A percentile compares a stretch with the other conserved stretches of the same genome.
Conservation (phyloP, 2,888 invertebrate species). For the Pogonocherus hispidulus region DNA sequence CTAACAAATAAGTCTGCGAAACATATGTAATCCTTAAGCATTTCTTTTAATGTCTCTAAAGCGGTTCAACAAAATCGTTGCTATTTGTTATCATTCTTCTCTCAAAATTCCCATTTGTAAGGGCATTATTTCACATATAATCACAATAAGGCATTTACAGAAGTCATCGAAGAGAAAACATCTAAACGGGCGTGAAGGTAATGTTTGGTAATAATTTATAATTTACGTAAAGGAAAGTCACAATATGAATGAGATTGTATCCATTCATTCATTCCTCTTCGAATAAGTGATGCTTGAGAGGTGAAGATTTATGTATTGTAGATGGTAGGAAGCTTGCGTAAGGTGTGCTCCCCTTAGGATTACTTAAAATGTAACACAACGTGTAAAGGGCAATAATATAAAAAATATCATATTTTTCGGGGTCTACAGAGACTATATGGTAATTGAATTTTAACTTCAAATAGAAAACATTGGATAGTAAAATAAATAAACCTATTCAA, state of each 20-base stretch:
- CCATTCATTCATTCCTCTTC: background rate
- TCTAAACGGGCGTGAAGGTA: conserved; percentile 17
- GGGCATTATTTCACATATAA: conserved; percentile 6
- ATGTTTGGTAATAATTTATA: background rate
- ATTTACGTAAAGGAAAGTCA: conserved; percentile 8
- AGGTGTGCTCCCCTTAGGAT: too few relatives aligned
- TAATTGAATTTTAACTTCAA: too few relatives aligned
- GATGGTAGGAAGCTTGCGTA: too few relatives aligned
- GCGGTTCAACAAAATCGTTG: conserved; percentile 21
- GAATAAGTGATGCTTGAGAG: background rate
- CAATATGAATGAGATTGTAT: conserved; percentile 2
- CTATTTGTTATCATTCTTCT: conserved; percentile 29
- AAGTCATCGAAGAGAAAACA: conserved; percentile 12
- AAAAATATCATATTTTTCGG: too few relatives aligned
- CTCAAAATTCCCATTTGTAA: conserved; percentile 18
- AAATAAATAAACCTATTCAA: too few relatives aligned
- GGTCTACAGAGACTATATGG: too few relatives aligned
- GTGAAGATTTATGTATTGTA: too few relatives aligned
- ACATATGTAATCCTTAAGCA: conserved; percentile 22
- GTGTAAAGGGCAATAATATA: too few relatives aligned
- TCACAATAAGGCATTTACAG: conserved; percentile 13
- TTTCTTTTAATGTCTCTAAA: conserved; percentile 20
- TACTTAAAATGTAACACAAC: too few relatives aligned
- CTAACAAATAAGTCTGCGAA: conserved; percentile 10
- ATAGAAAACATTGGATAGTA: too few relatives aligned